These are phyloP conservation scores for Apis laboriosa DNA, from an alignment of 1,140 invertebrate species.

Conservation along the genomic window DNA sequence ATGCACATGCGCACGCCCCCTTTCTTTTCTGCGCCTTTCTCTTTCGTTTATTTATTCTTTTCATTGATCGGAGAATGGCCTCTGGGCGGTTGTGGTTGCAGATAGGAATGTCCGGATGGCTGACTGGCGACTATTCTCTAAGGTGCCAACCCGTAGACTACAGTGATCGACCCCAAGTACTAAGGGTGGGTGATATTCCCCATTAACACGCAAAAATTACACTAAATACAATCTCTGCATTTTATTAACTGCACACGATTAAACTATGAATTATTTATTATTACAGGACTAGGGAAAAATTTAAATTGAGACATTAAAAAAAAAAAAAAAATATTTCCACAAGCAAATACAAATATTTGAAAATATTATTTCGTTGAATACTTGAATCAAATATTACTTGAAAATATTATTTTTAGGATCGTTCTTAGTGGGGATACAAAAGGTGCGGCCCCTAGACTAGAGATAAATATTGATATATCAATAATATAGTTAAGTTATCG, in stretches of 20 bases:
- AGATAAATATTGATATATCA: too few relatives aligned
- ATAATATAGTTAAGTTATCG: too few relatives aligned
- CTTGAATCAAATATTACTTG: too few relatives aligned
- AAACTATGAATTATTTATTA: not conserved
- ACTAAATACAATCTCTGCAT: conserved; percentile 2
- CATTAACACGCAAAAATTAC: conserved; percentile 47
- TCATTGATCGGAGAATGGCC: conserved; percentile 73
- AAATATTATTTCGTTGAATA: too few relatives aligned
- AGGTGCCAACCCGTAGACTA: conserved; percentile 97
- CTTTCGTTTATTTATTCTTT: conserved; percentile 35
- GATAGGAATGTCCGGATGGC: conserved; percentile 92
- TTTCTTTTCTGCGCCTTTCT: conserved; percentile 10
- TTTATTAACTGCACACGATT: not conserved
- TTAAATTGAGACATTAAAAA: too few relatives aligned
- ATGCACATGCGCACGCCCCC: not conserved
- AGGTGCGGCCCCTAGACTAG: too few relatives aligned
- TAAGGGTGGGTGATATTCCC: conserved; percentile 88
- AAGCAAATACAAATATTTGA: too few relatives aligned
- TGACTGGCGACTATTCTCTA: conserved; percentile 95
- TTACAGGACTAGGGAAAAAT: too few relatives aligned
- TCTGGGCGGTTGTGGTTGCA: conserved; percentile 85
- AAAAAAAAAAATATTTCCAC: too few relatives aligned
- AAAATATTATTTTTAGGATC: too few relatives aligned
- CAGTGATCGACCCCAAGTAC: conserved; percentile 92
- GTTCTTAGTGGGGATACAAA: too few relatives aligned